Evolutionary conservation across 2,888 invertebrate species (phyloP).

Genomic region (Drosophila silvestris): DNA sequence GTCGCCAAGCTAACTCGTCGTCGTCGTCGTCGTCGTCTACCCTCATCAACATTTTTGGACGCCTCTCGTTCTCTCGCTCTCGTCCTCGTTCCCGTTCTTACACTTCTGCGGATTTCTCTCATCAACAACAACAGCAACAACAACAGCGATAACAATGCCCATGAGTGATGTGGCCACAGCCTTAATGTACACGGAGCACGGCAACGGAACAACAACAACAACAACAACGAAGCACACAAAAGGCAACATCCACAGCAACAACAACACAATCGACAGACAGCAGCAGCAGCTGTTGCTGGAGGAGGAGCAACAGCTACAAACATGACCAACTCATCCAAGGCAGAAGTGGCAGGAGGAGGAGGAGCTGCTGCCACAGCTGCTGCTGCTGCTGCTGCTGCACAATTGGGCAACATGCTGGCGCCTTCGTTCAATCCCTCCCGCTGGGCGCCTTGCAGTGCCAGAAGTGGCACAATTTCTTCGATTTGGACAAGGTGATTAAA

Average conservation of each 20-base stretch:
- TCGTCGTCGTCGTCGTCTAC: constrained; percentile 32
- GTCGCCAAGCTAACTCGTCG: constrained; percentile 59
- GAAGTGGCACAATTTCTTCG: constrained; percentile 81
- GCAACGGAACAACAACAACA: constrained; percentile 46
- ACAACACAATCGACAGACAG: constrained; percentile 4
- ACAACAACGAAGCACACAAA: constrained; percentile 36
- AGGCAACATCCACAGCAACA: constrained; percentile 15
- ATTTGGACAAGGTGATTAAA: constrained; percentile 81
- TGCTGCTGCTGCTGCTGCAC: constrained; percentile 21
- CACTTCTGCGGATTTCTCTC: not conserved
- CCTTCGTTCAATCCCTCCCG: constrained; percentile 27
- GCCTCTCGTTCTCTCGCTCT: constrained; percentile 15
- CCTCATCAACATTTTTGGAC: constrained; percentile 55
- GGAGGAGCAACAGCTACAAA: constrained; percentile 29
- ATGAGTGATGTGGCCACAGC: constrained; percentile 68
- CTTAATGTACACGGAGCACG: constrained; percentile 61
- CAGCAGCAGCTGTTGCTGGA: constrained; percentile 24
- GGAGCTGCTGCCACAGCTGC: constrained; percentile 9
- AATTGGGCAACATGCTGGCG: constrained; percentile 48
- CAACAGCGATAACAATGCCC: constrained; percentile 57
- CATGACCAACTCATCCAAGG: constrained; percentile 60
- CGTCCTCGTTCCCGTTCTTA: not conserved
- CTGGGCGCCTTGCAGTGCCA: constrained; percentile 71
- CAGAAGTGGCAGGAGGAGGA: constrained; percentile 42
- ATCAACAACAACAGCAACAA: constrained; percentile 29